phyloP scores from a whole-genome alignment of 1,140 invertebrate genomes.

The Vanessa tameamea region DNA sequence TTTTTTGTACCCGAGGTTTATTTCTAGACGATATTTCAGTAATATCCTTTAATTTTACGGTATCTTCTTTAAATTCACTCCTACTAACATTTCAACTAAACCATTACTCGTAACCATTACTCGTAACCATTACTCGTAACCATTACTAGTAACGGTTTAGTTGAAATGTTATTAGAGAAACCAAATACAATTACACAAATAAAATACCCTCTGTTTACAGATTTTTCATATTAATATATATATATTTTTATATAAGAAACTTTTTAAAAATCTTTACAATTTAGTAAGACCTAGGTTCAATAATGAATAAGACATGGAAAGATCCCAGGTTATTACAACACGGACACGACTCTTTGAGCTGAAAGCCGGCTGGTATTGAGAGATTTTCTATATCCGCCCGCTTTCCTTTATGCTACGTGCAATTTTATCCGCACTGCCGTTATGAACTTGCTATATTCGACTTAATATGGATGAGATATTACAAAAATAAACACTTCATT shows the following conservation, averaged over 20 bases:
- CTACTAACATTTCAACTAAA: too few species aligned
- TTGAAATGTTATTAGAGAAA: too few species aligned
- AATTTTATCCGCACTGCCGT: constrained; percentile 72
- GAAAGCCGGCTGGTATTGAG: constrained; percentile 72
- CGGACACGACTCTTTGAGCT: constrained; percentile 62
- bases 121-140: too few species aligned
- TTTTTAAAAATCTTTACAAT: constrained; percentile 21
- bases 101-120: too few species aligned
- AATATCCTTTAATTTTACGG: too few species aligned
- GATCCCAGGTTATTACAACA: constrained; percentile 43
- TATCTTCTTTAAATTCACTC: too few species aligned
- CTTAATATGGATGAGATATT: constrained; percentile 49
- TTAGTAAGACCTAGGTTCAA: constrained; percentile 13
- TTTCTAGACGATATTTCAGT: too few species aligned
- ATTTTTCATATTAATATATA: neutral
- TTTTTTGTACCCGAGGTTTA: too few species aligned
- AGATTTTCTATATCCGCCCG: constrained; percentile 78
- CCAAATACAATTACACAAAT: too few species aligned
- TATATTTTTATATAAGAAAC: neutral
- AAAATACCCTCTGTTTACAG: too few species aligned
- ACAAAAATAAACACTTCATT: too few species aligned
- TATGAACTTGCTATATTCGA: constrained; percentile 54
- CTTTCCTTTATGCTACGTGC: constrained; percentile 74
- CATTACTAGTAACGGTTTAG: too few species aligned
- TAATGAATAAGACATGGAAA: constrained; percentile 38